Conservation (phyloP, 37 sponge, comb jelly and placozoan species). For the Geodia barretti region DNA sequence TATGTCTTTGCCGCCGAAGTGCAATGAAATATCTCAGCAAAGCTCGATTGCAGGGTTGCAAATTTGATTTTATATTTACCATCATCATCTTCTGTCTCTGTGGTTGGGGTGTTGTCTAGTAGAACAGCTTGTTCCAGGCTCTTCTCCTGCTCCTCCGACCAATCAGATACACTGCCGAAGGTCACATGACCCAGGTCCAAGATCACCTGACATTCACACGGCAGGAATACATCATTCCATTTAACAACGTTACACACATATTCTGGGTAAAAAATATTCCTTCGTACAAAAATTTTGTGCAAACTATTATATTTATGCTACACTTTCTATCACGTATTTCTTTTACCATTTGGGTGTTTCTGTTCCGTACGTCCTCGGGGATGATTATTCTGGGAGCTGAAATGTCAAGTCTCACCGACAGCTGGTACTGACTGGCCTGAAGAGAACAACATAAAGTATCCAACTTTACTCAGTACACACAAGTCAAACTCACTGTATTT, state of each 20-base stretch:
- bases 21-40: no score
- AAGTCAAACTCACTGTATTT: no score
- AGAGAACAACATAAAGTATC: background rate
- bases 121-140: background rate
- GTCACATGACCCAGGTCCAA: slow-evolving; percentile 84
- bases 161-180: slow-evolving; percentile 54
- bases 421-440: slow-evolving; percentile 32
- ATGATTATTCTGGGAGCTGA: slow-evolving; percentile 84
- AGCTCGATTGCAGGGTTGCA: no score
- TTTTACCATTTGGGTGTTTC: slow-evolving; percentile 63
- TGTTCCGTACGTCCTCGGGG: slow-evolving; percentile 60
- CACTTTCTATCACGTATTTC: no score
- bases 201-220: slow-evolving; percentile 60
- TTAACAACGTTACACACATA: background rate
- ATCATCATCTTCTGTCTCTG: slow-evolving; percentile 59
- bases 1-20: background rate
- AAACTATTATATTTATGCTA: no score
- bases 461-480: no score
- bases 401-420: slow-evolving; percentile 69
- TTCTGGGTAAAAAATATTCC: no score
- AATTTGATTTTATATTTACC: background rate
- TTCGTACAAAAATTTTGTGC: no score
- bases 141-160: slow-evolving; percentile 22
- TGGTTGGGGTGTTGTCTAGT: background rate
- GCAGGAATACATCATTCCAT: background rate